Conservation (phyloP, 2,113 vertebrate genomes). For the Physeter macrocephalus region DNA sequence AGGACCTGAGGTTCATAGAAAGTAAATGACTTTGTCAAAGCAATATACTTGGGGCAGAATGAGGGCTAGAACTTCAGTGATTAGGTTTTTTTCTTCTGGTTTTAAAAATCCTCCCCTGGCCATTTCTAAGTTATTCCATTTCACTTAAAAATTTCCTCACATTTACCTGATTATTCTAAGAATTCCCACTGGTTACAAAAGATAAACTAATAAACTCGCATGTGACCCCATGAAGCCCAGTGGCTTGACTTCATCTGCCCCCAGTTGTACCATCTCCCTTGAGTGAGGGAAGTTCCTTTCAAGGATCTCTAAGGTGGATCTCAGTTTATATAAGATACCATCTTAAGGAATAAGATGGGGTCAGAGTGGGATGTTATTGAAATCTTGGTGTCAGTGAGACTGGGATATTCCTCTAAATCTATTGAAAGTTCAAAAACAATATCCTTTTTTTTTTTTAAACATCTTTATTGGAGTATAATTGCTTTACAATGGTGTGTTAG, state of each 20-base stretch:
- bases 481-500: too few relatives aligned
- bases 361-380: background rate
- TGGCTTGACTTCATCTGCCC: background rate
- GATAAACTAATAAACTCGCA: background rate
- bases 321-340: background rate
- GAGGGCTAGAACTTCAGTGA: background rate
- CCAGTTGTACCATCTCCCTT: background rate
- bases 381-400: background rate
- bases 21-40: constrained; percentile 24
- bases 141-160: background rate
- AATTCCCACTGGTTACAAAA: background rate
- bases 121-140: background rate
- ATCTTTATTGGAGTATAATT: too few relatives aligned
- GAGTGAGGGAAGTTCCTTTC: background rate
- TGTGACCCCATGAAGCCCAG: background rate
- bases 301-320: background rate
- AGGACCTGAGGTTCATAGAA: background rate
- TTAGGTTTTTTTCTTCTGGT: background rate
- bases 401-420: background rate
- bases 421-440: background rate
- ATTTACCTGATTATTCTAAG: background rate
- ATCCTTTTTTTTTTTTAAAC: too few relatives aligned
- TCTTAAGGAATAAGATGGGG: background rate
- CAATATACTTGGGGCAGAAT: background rate
- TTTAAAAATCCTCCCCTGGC: background rate